Conservation (phyloP, 1,140 invertebrate species). For the Tetranychus urticae region DNA sequence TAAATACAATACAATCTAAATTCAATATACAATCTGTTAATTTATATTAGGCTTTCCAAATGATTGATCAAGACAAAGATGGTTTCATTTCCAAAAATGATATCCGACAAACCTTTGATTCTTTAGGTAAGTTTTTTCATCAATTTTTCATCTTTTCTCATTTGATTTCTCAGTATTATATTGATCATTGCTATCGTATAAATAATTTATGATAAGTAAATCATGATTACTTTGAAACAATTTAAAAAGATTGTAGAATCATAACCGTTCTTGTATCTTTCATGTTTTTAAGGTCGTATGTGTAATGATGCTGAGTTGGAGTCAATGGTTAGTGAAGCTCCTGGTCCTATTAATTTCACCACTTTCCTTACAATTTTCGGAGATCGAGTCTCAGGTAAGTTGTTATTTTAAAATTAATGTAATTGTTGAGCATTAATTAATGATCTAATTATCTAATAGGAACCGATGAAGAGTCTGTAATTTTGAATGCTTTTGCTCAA, state of each 20-base stretch:
- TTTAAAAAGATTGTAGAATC: not conserved
- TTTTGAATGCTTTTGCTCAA: constrained; percentile 79
- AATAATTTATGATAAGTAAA: not conserved
- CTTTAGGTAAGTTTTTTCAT: constrained; percentile 36
- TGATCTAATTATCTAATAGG: constrained; percentile 19
- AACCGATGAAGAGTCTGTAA: constrained; percentile 75
- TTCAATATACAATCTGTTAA: not conserved
- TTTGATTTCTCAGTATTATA: too few relatives aligned
- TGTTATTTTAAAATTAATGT: constrained; percentile 3
- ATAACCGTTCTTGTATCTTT: not conserved
- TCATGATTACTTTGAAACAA: not conserved
- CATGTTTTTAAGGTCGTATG: constrained; percentile 28
- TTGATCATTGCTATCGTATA: not conserved
- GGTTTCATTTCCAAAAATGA: constrained; percentile 89
- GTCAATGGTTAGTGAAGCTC: constrained; percentile 63
- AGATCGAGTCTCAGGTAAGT: constrained; percentile 45
- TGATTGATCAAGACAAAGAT: constrained; percentile 97
- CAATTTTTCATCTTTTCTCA: not conserved
- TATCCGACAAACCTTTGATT: constrained; percentile 80
- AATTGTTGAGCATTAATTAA: not conserved
- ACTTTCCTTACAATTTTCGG: constrained; percentile 76
- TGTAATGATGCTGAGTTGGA: constrained; percentile 71
- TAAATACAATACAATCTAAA: not conserved
- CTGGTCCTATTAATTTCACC: constrained; percentile 85
- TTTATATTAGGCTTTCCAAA: constrained; percentile 54